Conservation (phyloP, 1,140 invertebrate species). For the Temnothorax nylanderi region DNA sequence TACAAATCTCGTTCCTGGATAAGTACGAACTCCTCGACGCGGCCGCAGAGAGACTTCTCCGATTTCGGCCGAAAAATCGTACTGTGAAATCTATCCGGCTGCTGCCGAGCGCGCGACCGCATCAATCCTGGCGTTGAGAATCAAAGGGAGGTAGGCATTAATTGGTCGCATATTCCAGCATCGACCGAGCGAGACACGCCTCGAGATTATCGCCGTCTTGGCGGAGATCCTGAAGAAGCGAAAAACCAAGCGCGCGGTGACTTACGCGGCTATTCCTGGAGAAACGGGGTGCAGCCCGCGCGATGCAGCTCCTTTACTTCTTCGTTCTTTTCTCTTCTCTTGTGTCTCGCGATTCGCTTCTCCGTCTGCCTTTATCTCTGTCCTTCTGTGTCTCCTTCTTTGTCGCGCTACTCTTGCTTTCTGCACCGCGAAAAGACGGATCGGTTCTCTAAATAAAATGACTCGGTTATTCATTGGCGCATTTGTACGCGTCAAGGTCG, state of each 20-base stretch:
- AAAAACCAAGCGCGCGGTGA: slow-evolving; percentile 68
- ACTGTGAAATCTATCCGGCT: slow-evolving; percentile 54
- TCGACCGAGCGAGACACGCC: slow-evolving; percentile 65
- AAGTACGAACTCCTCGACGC: background rate
- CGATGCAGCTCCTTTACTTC: slow-evolving; percentile 37
- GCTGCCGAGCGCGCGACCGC: background rate
- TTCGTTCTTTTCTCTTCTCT: slow-evolving; percentile 46
- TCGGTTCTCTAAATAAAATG: slow-evolving; percentile 85
- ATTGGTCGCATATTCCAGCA: slow-evolving; percentile 74
- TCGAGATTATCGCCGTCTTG: slow-evolving; percentile 55
- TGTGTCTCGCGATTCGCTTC: slow-evolving; percentile 21
- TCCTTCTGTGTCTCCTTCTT: slow-evolving; percentile 4
- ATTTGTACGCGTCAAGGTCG: slow-evolving; percentile 84
- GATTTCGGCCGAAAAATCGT: slow-evolving; percentile 34
- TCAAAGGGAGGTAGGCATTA: slow-evolving; percentile 72
- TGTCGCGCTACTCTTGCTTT: slow-evolving; percentile 55
- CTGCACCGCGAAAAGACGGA: slow-evolving; percentile 80
- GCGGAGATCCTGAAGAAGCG: slow-evolving; percentile 65
- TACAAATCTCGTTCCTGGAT: background rate
- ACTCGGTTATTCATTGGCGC: slow-evolving; percentile 85
- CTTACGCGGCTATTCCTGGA: slow-evolving; percentile 81
- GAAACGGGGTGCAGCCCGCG: slow-evolving; percentile 65
- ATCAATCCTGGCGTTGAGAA: slow-evolving; percentile 54
- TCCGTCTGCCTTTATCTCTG: slow-evolving; percentile 10
- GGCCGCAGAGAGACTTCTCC: background rate